These are phyloP conservation scores for Psilopsiagon aymara DNA, from an alignment of 2,113 vertebrate genomes.

Conservation along the genomic window DNA sequence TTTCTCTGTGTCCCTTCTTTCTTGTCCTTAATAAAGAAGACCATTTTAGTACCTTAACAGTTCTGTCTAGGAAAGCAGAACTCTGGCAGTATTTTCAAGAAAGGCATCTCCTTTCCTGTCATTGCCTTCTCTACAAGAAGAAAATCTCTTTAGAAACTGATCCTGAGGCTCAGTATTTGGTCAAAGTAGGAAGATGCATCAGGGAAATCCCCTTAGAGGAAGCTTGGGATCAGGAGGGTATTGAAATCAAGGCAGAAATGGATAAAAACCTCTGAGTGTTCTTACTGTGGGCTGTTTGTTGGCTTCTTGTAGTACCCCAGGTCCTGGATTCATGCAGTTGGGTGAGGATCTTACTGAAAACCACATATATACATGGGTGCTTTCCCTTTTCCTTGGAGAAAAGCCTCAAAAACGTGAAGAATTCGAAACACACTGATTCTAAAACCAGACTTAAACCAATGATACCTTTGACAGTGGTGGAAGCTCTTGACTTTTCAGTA, in stretches of 20 bases:
- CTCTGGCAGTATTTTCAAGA: not conserved
- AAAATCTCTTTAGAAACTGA: not conserved
- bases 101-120: not conserved
- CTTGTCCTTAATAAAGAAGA: not conserved
- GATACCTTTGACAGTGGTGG: not conserved
- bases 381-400: not conserved
- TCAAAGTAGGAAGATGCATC: not conserved
- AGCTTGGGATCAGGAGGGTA: not conserved
- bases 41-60: not conserved
- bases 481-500: not conserved
- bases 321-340: not conserved
- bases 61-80: not conserved
- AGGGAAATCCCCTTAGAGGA: not conserved
- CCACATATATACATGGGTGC: not conserved
- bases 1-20: not conserved
- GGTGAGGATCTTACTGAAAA: not conserved
- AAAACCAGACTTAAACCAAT: not conserved
- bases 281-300: not conserved
- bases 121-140: not conserved
- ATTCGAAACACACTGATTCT: not conserved
- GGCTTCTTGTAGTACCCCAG: not conserved
- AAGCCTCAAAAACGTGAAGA: not conserved
- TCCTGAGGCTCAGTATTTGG: not conserved
- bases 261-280: not conserved
- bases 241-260: not conserved